A percentile compares a stretch with the other conserved stretches of the same genome.
phyloP scores from a whole-genome alignment of 37 sponge, comb jelly and placozoan species.

The Beroe forskalii region DNA sequence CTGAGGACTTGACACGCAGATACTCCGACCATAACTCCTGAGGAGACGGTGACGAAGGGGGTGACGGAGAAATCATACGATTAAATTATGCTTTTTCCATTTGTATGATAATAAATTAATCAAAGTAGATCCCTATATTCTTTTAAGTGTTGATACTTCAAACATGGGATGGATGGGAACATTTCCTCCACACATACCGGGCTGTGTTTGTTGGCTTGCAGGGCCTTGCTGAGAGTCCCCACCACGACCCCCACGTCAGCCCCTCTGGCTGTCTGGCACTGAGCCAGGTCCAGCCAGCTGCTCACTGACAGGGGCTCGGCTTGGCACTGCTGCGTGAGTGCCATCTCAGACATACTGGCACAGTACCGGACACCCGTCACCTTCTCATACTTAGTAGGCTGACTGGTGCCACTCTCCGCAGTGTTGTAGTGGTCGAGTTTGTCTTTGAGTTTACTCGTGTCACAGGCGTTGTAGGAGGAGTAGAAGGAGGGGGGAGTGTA shows the following conservation, averaged over 20 bases:
- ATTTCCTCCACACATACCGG: slow-evolving; percentile 16
- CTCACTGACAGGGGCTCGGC: neutral
- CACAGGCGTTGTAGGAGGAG: too few species aligned
- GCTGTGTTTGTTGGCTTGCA: neutral
- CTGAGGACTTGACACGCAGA: neutral
- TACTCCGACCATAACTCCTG: slow-evolving; percentile 26
- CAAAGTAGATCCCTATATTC: too few species aligned
- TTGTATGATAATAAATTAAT: too few species aligned
- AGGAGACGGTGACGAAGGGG: too few species aligned
- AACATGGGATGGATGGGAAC: too few species aligned
- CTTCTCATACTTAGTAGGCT: too few species aligned
- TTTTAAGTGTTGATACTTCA: too few species aligned
- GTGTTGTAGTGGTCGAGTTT: too few species aligned
- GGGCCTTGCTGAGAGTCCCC: slow-evolving; percentile 26
- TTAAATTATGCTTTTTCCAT: too few species aligned
- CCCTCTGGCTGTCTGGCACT: neutral
- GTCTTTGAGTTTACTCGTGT: too few species aligned
- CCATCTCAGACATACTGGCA: neutral
- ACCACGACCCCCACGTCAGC: neutral
- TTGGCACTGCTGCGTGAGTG: slow-evolving; percentile 7
- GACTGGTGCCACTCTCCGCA: too few species aligned
- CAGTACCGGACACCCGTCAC: slow-evolving; percentile 1
- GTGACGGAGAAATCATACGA: neutral
- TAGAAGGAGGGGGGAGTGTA: neutral
- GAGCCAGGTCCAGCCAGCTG: slow-evolving; percentile 5